Evolutionary conservation across 2,113 vertebrate species (phyloP), one percentile per base, ranked within the genome.

Genomic region (Sterrhoptilus dennistouni): DNA sequence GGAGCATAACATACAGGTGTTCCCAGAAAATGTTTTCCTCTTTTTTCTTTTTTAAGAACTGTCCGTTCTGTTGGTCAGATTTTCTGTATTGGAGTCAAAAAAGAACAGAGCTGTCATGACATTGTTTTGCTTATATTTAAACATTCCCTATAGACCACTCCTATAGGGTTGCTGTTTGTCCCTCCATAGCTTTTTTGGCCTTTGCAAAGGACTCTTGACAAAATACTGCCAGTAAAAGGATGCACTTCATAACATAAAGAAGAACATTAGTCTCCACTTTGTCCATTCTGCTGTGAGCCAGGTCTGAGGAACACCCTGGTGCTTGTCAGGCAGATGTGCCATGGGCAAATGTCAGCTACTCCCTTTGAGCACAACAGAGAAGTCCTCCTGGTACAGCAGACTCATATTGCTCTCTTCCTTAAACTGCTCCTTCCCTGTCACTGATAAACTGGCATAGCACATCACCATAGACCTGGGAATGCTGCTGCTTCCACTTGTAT

Each of bases 51-150:
- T 38, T 59, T 2, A 57, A 81, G 49, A 79, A 31, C 17, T 5
- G 3, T 59, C 12, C 27, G 75, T 64, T 22, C 25, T 42, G 14
- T 50, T 47, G 19, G 64, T 60, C 14, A 65, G 25, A 60, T 71
- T 68, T 86, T 66, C 20, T 95, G 20, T 23, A n/a, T 70, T 87
- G 90, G 29, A 94, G 24, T 49, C 14, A 40, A 89, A 90, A 57
- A 86, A 63, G 7, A 83, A 7, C 52, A 82, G 71, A 88, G 5
- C 16, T 69, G 23, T 64, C 52, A 33, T 19, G n/a, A 53, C 5
- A 11, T 70, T 31, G 78, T 36, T 93, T 44, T 65, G 14, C 21
- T 94, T 57, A 6, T 64, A 56, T 71, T 85, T 69, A 91, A 91
- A 74, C 15, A 42, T 56, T 64, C 8, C 16, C 14, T 64, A 9